Conservation (phyloP, 1,140 invertebrate genomes). For the Polypedilum pembai region DNA sequence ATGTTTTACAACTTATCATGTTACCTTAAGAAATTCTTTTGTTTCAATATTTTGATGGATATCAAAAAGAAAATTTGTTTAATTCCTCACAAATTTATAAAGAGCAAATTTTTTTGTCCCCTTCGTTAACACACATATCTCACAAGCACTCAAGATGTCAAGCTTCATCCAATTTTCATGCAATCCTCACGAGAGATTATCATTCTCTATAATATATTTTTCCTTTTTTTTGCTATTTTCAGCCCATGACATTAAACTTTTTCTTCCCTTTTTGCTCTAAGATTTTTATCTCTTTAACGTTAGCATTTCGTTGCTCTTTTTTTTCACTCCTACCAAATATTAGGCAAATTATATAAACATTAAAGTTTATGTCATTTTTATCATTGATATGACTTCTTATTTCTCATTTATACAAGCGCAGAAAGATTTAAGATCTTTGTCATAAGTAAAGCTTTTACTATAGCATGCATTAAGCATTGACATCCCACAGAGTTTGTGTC, state of each 20-base stretch:
- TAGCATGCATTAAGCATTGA: neutral
- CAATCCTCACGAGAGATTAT: neutral
- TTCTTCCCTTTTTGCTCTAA: neutral
- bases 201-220: neutral
- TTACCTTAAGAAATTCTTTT: no score
- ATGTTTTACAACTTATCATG: no score
- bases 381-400: conserved; percentile 9
- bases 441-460: no score
- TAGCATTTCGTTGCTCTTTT: neutral
- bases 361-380: conserved; percentile 8
- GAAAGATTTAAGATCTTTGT: neutral
- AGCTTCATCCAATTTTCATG: neutral
- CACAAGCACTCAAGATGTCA: no score
- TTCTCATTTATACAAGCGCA: neutral
- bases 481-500: neutral
- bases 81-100: no score
- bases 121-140: no score
- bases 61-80: no score
- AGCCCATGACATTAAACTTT: conserved; percentile 17
- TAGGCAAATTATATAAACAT: conserved; percentile 19
- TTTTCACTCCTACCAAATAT: neutral
- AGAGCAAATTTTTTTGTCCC: no score
- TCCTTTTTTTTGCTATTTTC: neutral
- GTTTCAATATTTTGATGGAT: no score
- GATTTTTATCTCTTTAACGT: neutral